Conservation (phyloP, 2,113 vertebrate genomes). For the Anseranas semipalmata region DNA sequence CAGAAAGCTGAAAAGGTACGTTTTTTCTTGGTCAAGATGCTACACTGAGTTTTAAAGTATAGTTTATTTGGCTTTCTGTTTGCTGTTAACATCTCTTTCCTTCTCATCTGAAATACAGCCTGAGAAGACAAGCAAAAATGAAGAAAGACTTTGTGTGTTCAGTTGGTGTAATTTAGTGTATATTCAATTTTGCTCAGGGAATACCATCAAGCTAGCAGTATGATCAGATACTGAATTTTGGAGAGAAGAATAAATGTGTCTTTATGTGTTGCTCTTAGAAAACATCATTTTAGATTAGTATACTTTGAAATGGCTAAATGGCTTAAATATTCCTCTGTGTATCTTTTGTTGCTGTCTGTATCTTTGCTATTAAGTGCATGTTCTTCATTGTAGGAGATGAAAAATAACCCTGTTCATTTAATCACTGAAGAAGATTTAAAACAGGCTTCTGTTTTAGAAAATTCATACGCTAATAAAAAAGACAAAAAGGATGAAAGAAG, state of each 20-base stretch:
- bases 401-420: slow-evolving; percentile 90
- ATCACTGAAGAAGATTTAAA: slow-evolving; percentile 94
- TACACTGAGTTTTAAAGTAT: fast-evolving
- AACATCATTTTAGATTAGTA: not conserved
- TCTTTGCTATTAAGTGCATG: not conserved
- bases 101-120: not conserved
- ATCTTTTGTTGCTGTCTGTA: not conserved
- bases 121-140: not conserved
- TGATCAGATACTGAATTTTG: not conserved
- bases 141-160: not conserved
- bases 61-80: not conserved
- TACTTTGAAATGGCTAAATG: not conserved
- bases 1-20: slow-evolving; percentile 92
- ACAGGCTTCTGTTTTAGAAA: slow-evolving; percentile 80
- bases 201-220: not conserved
- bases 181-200: not conserved
- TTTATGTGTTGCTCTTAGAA: not conserved
- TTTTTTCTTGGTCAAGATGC: not conserved
- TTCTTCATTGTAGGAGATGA: slow-evolving; percentile 86
- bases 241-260: not conserved
- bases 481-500: slow-evolving; percentile 92
- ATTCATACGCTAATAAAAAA: slow-evolving; percentile 79
- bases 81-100: not conserved
- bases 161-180: not conserved
- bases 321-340: not conserved